phyloP scores from a whole-genome alignment of 2,888 invertebrate genomes.

The Tethea ocularis region DNA sequence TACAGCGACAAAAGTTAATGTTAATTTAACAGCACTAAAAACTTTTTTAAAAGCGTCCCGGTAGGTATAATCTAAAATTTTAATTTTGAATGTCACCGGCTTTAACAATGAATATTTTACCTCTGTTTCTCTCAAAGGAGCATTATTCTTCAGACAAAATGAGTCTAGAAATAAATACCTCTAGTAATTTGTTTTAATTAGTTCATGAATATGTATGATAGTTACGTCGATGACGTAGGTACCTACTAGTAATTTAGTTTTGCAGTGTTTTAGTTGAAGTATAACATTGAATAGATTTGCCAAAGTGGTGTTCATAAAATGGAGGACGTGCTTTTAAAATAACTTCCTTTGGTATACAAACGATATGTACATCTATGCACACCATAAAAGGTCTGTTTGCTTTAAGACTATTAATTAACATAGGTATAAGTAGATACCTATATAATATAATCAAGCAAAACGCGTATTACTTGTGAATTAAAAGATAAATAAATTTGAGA shows the following conservation, averaged over 20 bases:
- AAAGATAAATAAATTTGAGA: too few relatives aligned
- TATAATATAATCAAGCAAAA: too few relatives aligned
- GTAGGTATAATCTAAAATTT: constrained; percentile 24
- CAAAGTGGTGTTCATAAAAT: constrained; percentile 19
- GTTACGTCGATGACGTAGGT: constrained; percentile 54
- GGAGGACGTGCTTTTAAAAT: constrained; percentile 11
- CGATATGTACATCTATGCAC: too few relatives aligned
- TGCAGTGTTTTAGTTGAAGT: constrained; percentile 33
- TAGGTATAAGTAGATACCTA: too few relatives aligned
- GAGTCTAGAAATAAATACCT: constrained; percentile 67
- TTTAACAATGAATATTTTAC: constrained; percentile 42
- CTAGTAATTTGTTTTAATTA: constrained; percentile 69
- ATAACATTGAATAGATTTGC: constrained; percentile 33
- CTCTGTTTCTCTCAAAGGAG: constrained; percentile 43
- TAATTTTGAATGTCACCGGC: constrained; percentile 25
- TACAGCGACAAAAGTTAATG: background rate
- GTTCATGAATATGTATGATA: constrained; percentile 65
- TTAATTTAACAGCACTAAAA: constrained; percentile 10
- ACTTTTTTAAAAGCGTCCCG: constrained; percentile 20
- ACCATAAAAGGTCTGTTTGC: too few relatives aligned
- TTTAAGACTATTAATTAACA: too few relatives aligned
- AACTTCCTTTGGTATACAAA: too few relatives aligned
- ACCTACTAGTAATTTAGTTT: constrained; percentile 43
- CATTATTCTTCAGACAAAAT: constrained; percentile 53
- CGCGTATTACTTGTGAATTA: too few relatives aligned